Percentiles rank a stretch among this genome's conserved stretches.
Conservation (phyloP, 2,888 invertebrate genomes). For the Eupithecia dodoneata region DNA sequence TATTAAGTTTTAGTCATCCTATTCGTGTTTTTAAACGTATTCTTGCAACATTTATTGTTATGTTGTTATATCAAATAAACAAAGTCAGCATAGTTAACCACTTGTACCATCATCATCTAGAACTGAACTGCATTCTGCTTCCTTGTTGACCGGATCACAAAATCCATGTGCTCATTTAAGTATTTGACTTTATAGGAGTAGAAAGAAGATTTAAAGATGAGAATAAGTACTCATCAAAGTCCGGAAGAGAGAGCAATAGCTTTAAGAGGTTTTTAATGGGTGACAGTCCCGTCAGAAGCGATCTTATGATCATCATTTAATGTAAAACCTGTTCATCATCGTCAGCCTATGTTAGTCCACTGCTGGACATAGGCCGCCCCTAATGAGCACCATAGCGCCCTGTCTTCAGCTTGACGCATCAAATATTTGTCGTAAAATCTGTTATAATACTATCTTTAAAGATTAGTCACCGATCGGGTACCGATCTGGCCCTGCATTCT, state of each 20-base stretch:
- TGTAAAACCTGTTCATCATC: neutral
- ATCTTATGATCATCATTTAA: neutral
- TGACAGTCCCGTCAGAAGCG: neutral
- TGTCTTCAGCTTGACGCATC: no score
- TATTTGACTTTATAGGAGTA: neutral
- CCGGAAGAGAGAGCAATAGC: conserved; percentile 5
- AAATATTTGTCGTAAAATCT: no score
- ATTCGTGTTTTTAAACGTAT: no score
- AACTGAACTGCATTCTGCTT: neutral
- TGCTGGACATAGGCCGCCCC: no score
- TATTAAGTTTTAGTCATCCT: no score
- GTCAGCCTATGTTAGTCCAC: no score
- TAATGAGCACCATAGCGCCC: no score
- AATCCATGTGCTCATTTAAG: neutral
- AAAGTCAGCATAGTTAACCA: neutral
- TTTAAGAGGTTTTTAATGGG: neutral
- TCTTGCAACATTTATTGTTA: neutral
- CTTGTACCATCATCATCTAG: neutral
- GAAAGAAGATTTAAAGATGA: neutral
- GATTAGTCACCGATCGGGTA: no score
- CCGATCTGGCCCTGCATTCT: no score
- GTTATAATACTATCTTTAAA: no score
- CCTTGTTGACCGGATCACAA: neutral
- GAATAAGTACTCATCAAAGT: conserved; percentile 3
- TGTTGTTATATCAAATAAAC: neutral